A percentile compares a stretch with the other conserved stretches of the same genome.
These are phyloP conservation scores for Psilopsiagon aymara DNA, from an alignment of 2,113 vertebrate species.

Conservation along the genomic window DNA sequence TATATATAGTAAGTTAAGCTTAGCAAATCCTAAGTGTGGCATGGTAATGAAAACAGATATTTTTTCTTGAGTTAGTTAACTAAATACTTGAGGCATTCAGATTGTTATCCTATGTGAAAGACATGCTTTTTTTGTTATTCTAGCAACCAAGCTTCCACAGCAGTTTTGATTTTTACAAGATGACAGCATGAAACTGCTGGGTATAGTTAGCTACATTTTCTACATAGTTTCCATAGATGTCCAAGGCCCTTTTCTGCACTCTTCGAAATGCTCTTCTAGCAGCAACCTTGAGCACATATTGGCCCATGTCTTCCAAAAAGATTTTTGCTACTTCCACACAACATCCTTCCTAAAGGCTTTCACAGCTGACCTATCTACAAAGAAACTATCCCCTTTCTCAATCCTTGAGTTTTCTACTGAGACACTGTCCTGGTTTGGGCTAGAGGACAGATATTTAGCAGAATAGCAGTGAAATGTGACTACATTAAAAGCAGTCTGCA, in stretches of 20 bases:
- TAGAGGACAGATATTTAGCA: background rate
- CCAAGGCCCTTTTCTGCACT: background rate
- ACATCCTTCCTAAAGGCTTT: background rate
- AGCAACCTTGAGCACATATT: background rate
- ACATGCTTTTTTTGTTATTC: rapidly evolving
- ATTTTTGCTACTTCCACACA: background rate
- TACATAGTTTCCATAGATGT: background rate
- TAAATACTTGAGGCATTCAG: background rate
- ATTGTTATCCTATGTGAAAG: background rate
- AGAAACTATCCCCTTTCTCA: background rate
- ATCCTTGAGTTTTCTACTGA: background rate
- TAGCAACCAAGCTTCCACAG: background rate
- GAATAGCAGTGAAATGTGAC: background rate
- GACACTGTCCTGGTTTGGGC: background rate
- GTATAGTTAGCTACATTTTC: background rate
- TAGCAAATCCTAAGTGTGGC: background rate
- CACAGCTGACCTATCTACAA: background rate
- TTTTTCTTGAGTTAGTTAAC: background rate
- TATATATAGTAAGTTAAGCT: background rate
- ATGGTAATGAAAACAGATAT: background rate
- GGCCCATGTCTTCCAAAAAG: background rate
- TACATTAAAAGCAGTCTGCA: background rate
- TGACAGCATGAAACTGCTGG: background rate
- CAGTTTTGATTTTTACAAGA: background rate
- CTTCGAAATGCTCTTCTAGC: background rate